Conservation (phyloP, 2,888 invertebrate species). For the Girardia tigrina region DNA sequence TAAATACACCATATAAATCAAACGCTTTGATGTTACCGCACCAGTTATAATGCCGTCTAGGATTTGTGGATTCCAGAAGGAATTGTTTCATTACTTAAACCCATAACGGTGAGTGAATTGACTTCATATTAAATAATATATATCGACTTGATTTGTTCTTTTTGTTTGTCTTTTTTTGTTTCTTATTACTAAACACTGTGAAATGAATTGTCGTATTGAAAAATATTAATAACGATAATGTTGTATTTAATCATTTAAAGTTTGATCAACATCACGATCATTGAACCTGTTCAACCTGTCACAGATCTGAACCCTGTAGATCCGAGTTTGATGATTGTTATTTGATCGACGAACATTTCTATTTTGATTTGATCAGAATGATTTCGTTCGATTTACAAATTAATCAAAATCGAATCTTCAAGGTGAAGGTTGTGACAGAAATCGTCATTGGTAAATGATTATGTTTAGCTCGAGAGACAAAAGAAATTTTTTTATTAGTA, state of each 20-base stretch:
- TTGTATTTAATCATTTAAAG: too few relatives aligned
- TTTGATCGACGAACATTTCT: background rate
- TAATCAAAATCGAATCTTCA: constrained; percentile 23
- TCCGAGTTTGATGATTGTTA: background rate
- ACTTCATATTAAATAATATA: constrained; percentile 3
- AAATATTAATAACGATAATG: too few relatives aligned
- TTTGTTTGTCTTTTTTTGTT: background rate
- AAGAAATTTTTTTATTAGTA: too few relatives aligned
- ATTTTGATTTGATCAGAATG: too few relatives aligned
- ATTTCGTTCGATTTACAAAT: too few relatives aligned
- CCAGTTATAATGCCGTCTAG: constrained; percentile 18
- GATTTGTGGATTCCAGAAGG: constrained; percentile 23
- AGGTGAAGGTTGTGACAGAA: background rate
- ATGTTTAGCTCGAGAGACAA: too few relatives aligned
- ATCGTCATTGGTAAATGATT: too few relatives aligned
- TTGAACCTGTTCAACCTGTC: too few relatives aligned
- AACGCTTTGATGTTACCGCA: background rate
- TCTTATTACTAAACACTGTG: background rate
- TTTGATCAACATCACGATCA: too few relatives aligned
- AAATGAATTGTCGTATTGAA: too few relatives aligned
- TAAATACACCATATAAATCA: constrained; percentile 20
- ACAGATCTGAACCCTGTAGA: constrained; percentile 17
- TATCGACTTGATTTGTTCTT: background rate
- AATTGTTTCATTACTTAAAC: constrained; percentile 21
- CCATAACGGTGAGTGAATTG: constrained; percentile 20